These are phyloP conservation scores for Oxyruncus cristatus DNA, from an alignment of 2,113 vertebrate species.

Conservation along the genomic window DNA sequence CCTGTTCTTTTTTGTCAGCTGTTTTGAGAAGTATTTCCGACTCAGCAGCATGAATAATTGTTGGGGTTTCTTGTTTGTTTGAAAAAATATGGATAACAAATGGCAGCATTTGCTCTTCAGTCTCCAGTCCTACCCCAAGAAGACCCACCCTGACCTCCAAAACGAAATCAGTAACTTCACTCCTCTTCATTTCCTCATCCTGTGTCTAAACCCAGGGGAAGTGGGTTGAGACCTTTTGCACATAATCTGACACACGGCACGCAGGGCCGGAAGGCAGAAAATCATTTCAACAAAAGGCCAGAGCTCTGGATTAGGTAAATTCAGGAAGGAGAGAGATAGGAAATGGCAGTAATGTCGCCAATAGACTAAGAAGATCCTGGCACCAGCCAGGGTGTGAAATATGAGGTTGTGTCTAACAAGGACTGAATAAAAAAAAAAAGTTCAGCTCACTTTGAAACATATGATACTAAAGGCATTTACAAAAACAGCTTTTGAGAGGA, in stretches of 20 bases:
- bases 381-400: slow-evolving; percentile 49
- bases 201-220: slow-evolving; percentile 77
- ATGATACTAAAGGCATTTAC: slow-evolving; percentile 48
- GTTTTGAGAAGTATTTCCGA: slow-evolving; percentile 76
- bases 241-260: slow-evolving; percentile 77
- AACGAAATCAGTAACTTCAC: slow-evolving; percentile 73
- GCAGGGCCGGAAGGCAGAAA: slow-evolving; percentile 75
- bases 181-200: slow-evolving; percentile 82
- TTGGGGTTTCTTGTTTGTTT: slow-evolving; percentile 58
- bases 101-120: slow-evolving; percentile 48
- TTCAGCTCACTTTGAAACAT: slow-evolving; percentile 49
- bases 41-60: slow-evolving; percentile 53
- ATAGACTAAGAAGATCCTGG: slow-evolving; percentile 62
- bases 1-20: slow-evolving; percentile 62
- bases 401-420: slow-evolving; percentile 73
- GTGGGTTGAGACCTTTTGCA: slow-evolving; percentile 74
- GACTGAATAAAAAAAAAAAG: slow-evolving; percentile 51
- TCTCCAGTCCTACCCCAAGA: slow-evolving; percentile 11
- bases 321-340: slow-evolving; percentile 78
- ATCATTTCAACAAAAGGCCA: slow-evolving; percentile 77
- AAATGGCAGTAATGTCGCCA: slow-evolving; percentile 72
- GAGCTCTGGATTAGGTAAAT: slow-evolving; percentile 74
- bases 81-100: slow-evolving; percentile 48
- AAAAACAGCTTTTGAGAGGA: slow-evolving; percentile 5
- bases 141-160: slow-evolving; percentile 73